A percentile compares a stretch with the other conserved stretches of the same genome.
These are phyloP conservation scores for Drosophila lini DNA, from an alignment of 1,140 invertebrate genomes.

Conservation along the genomic window DNA sequence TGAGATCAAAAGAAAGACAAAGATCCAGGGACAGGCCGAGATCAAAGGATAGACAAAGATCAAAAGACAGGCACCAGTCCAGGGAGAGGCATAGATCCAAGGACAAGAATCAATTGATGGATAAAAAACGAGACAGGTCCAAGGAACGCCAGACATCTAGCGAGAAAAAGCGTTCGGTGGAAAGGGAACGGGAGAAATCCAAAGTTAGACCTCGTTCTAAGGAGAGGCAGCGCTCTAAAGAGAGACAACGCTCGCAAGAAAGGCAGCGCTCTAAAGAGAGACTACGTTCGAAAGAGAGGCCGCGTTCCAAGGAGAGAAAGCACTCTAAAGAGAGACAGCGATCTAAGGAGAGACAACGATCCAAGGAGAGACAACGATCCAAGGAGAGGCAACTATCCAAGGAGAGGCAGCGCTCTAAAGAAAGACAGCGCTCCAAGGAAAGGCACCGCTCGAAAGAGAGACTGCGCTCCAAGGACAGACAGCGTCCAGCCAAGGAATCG, in stretches of 20 bases:
- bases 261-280: conserved; percentile 16
- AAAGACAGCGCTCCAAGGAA: conserved; percentile 39
- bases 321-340: conserved; percentile 5
- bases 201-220: conserved; percentile 39
- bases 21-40: conserved; percentile 38
- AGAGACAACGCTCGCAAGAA: conserved; percentile 22
- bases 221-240: conserved; percentile 34
- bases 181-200: conserved; percentile 36
- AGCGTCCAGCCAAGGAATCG: conserved; percentile 14
- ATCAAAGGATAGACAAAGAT: conserved; percentile 35
- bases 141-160: conserved; percentile 16
- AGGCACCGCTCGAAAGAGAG: conserved; percentile 30
- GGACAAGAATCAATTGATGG: conserved; percentile 20
- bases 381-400: conserved; percentile 13
- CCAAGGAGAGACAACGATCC: conserved; percentile 4
- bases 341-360: conserved; percentile 3
- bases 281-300: conserved; percentile 21
- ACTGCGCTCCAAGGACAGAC: conserved; percentile 17
- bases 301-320: conserved; percentile 19
- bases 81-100: conserved; percentile 30
- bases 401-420: conserved; percentile 30
- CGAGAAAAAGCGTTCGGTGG: conserved; percentile 35
- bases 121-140: conserved; percentile 29
- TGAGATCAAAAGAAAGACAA: conserved; percentile 28
- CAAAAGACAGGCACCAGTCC: conserved; percentile 9